These are phyloP conservation scores for Pangasius djambal DNA, from an alignment of 2,797 vertebrate genomes.

Conservation along the genomic window DNA sequence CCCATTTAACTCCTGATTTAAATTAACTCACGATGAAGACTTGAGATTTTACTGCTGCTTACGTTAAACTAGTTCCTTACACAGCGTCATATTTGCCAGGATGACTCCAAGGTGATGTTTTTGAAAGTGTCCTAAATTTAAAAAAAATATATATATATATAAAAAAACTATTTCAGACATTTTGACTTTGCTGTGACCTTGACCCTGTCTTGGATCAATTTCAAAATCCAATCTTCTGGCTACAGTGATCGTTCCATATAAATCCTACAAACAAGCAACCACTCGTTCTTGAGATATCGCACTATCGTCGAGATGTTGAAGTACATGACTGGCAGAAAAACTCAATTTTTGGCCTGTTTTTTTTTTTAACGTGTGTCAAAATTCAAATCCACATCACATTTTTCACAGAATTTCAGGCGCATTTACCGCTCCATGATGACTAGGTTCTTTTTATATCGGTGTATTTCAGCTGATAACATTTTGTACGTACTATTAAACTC, in stretches of 20 bases:
- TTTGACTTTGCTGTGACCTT: slow-evolving; percentile 1
- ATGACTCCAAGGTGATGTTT: neutral
- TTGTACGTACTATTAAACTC: neutral
- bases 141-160: too few relatives aligned
- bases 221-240: neutral
- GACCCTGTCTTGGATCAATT: neutral
- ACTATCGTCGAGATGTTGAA: neutral
- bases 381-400: too few relatives aligned
- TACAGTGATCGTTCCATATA: neutral
- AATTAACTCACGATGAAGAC: neutral
- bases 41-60: neutral
- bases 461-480: neutral
- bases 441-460: neutral
- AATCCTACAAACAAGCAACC: neutral
- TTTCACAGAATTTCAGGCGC: neutral
- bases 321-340: neutral
- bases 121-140: neutral
- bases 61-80: neutral
- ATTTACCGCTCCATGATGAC: neutral
- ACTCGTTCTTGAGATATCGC: neutral
- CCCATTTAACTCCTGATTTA: neutral
- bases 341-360: neutral
- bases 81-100: neutral
- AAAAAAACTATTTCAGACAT: neutral
- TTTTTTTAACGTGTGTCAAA: too few relatives aligned